These are phyloP conservation scores for Antedon mediterranea DNA, from an alignment of 53 echinoderm and acorn worm genomes.

Conservation along the genomic window DNA sequence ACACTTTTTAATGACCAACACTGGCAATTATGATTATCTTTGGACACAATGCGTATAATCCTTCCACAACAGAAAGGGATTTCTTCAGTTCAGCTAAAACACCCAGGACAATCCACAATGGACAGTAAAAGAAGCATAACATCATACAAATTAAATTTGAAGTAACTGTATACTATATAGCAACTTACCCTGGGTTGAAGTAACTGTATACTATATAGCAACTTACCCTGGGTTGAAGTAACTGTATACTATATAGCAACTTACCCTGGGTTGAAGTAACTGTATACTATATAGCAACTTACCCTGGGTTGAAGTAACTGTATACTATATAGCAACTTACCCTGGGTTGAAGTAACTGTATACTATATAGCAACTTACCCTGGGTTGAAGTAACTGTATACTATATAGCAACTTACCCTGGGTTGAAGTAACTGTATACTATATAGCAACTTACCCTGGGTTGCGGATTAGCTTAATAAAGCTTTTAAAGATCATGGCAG, in stretches of 20 bases:
- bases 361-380: too few species aligned
- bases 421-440: background rate
- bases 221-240: conserved; percentile 82
- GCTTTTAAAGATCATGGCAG: conserved; percentile 71
- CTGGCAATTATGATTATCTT: too few species aligned
- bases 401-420: too few species aligned
- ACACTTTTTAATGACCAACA: too few species aligned
- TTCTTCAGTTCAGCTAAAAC: too few species aligned
- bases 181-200: conserved; percentile 72
- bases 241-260: background rate
- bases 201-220: background rate
- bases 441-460: conserved; percentile 50
- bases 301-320: conserved; percentile 94
- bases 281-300: conserved; percentile 6
- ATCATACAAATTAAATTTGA: background rate
- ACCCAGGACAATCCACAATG: background rate
- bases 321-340: conserved; percentile 25
- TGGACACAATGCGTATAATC: too few species aligned
- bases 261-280: conserved; percentile 89
- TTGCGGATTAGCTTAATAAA: conserved; percentile 52
- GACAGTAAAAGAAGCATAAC: background rate
- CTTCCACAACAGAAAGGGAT: too few species aligned
- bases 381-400: background rate
- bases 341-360: conserved; percentile 26
- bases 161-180: background rate